Conservation (phyloP, 2,113 vertebrate genomes). For the Ailurus styani region DNA sequence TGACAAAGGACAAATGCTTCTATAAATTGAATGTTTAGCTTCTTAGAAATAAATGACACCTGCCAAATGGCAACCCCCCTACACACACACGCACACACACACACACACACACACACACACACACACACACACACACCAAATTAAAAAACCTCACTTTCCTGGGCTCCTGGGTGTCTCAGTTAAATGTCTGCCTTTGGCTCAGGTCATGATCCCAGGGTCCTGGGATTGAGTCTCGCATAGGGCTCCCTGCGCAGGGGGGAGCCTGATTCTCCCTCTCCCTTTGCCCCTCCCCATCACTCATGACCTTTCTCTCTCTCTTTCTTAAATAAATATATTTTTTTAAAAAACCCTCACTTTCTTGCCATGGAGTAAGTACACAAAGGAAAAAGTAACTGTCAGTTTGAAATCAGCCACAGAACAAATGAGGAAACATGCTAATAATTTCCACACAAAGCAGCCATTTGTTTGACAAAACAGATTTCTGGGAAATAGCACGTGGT, state of each 20-base stretch:
- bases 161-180: too few species aligned
- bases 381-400: neutral
- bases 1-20: neutral
- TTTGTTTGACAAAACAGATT: constrained; percentile 4
- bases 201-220: too few species aligned
- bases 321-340: neutral
- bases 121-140: too few species aligned
- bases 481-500: neutral
- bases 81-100: neutral
- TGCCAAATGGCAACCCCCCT: rapidly evolving
- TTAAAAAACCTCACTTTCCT: too few species aligned
- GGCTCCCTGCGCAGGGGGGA: too few species aligned
- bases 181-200: too few species aligned
- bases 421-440: neutral
- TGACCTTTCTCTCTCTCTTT: too few species aligned
- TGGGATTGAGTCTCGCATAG: too few species aligned
- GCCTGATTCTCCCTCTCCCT: too few species aligned
- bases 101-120: too few species aligned
- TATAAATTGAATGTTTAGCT: neutral
- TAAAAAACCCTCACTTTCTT: neutral
- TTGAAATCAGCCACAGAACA: constrained; percentile 18
- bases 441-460: constrained; percentile 3
- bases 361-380: neutral
- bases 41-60: neutral
- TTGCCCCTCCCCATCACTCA: too few species aligned